A percentile compares a stretch with the other conserved stretches of the same genome.
Evolutionary conservation across 2,113 vertebrate genomes (phyloP).

Genomic region (Brevimyrus niger): DNA sequence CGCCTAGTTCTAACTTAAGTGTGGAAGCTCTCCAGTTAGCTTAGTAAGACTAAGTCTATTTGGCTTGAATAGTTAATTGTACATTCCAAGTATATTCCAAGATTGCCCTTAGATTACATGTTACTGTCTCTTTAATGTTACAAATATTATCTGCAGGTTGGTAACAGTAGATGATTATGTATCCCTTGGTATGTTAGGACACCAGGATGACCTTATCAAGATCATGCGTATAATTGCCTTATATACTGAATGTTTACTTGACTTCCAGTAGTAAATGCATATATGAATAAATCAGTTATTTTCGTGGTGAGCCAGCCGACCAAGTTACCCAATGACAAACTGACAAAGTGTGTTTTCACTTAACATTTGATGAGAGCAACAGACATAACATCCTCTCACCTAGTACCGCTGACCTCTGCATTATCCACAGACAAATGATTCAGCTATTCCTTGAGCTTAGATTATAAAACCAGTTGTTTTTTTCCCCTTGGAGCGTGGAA

Average conservation of each 20-base stretch:
- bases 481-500: background rate
- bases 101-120: background rate
- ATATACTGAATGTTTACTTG: background rate
- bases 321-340: constrained; percentile 17
- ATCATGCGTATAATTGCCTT: background rate
- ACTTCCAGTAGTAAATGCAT: background rate
- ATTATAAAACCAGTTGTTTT: constrained; percentile 36
- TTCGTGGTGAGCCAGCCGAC: background rate
- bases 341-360: constrained; percentile 40
- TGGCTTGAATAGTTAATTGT: background rate
- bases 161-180: background rate
- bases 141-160: background rate
- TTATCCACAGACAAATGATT: constrained; percentile 42
- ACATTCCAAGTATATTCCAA: too few relatives aligned
- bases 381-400: constrained; percentile 47
- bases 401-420: constrained; percentile 44
- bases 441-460: constrained; percentile 19
- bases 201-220: background rate
- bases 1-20: background rate
- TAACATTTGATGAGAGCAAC: constrained; percentile 34
- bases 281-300: background rate
- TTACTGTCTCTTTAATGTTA: background rate
- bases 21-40: background rate
- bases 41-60: background rate
- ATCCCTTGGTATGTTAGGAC: background rate